phyloP scores from a whole-genome alignment of 2,113 vertebrate species.

The Nesoenas mayeri region DNA sequence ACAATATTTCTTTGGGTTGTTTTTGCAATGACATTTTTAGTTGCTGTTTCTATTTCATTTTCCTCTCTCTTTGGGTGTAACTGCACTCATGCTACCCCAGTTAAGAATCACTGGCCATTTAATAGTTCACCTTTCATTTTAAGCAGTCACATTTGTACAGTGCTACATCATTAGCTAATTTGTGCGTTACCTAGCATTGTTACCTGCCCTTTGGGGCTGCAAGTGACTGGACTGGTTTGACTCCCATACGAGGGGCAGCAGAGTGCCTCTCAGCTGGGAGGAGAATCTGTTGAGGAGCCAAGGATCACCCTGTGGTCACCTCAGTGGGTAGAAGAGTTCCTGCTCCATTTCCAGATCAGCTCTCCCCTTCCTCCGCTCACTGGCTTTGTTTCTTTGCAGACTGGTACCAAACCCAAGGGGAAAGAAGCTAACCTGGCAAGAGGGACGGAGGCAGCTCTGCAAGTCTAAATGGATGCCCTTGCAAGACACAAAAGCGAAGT shows the following conservation, averaged over 20 bases:
- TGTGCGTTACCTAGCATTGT: background rate
- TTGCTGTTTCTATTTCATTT: background rate
- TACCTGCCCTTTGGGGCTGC: background rate
- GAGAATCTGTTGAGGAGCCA: background rate
- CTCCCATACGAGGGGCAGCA: background rate
- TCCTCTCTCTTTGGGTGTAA: background rate
- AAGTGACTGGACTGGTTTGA: background rate
- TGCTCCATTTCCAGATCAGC: background rate
- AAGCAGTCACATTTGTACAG: background rate
- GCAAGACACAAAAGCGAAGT: background rate
- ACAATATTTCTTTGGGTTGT: background rate
- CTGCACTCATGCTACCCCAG: background rate
- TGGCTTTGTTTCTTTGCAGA: background rate
- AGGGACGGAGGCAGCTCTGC: background rate
- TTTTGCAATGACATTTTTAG: background rate
- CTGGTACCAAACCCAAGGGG: background rate
- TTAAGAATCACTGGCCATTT: background rate
- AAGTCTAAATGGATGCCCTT: background rate
- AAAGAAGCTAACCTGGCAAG: background rate
- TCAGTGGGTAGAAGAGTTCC: background rate
- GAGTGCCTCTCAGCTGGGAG: background rate
- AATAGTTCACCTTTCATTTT: background rate
- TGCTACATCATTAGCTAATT: background rate
- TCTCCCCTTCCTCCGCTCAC: background rate
- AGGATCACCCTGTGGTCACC: background rate